phyloP scores from a whole-genome alignment of 2,797 vertebrate genomes.

The Centroberyx gerrardi region DNA sequence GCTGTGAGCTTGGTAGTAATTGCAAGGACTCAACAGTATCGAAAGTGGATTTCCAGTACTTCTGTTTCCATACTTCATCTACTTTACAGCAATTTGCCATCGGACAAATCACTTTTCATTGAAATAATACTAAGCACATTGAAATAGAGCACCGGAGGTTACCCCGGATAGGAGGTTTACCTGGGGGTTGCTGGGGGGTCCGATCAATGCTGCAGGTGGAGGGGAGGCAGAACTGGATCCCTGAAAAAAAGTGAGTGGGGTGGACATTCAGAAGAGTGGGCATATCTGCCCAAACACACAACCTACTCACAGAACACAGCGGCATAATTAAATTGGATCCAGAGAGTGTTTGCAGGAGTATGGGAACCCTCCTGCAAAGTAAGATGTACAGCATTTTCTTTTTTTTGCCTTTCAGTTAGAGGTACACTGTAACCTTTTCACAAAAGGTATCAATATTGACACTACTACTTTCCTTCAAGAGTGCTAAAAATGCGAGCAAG shows the following conservation, averaged over 20 bases:
- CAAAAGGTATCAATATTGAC: background rate
- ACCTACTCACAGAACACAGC: conserved; percentile 35
- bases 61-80: background rate
- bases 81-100: conserved; percentile 5
- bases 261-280: conserved; percentile 71
- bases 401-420: background rate
- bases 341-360: background rate
- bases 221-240: conserved; percentile 88
- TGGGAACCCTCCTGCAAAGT: no score
- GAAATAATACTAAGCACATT: conserved; percentile 1
- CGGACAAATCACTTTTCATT: conserved; percentile 16
- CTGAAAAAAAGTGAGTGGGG: conserved; percentile 81
- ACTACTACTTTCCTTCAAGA: background rate
- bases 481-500: background rate
- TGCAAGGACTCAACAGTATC: background rate
- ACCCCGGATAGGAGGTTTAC: conserved; percentile 70
- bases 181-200: conserved; percentile 83
- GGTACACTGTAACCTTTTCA: background rate
- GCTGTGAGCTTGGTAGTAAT: background rate
- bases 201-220: conserved; percentile 83
- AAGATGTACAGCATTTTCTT: background rate
- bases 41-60: background rate
- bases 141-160: conserved; percentile 9
- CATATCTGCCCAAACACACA: conserved; percentile 57
- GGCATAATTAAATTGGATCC: conserved; percentile 17